Base-by-base conservation (phyloP, 2,113 vertebrate species). In the Oplegnathus fasciatus region DNA sequence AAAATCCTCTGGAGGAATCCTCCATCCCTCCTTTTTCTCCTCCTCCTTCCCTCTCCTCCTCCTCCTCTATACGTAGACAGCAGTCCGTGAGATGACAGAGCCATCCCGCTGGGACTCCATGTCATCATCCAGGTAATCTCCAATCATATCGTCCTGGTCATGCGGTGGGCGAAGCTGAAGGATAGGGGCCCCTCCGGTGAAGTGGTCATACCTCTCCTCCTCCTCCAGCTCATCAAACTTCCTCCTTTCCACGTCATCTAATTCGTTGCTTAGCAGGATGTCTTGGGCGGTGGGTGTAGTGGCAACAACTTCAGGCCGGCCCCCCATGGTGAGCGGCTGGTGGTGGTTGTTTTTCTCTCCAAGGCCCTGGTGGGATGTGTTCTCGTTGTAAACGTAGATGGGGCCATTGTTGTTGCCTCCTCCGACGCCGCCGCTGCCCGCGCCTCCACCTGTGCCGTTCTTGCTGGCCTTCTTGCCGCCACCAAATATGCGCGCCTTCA, bases 41-140 rank as follows among this genome's bases (percentile, higher is more conserved):
- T 72, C 78, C 71, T 50, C 75, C 42, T 50, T 3, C n/a, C 60
- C 8, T 69, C 37, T 13, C 37, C 18, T 57, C 24, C 62, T 52
- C 75, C 50, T 76, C 64, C 83, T 85, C 95, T 96, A 98, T 92
- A 98, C 97, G 2, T 97, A 98, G 67, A 98, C 97, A 0, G 97
- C 97, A 91, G 96, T 96, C 93, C 96, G 95, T 14, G 97, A 98
- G 90, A 98, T 98, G 90, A 98, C 96, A 0, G 97, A 98, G 57
- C 97, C 97, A 0, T 98, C 97, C 28, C 96, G 92, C 88, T 97
- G 97, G 24, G 97, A 98, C 93, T 98, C 97, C 97, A 98, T 97
- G 95, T 97, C 97, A 11, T 98, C 97, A 60, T 97, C 97, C 4
- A 96, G 71, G 86, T 96, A 96, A 65, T 88, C 91, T 58, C 92